Conservation (phyloP, 2,113 vertebrate genomes). For the Tachysurus vachellii region DNA sequence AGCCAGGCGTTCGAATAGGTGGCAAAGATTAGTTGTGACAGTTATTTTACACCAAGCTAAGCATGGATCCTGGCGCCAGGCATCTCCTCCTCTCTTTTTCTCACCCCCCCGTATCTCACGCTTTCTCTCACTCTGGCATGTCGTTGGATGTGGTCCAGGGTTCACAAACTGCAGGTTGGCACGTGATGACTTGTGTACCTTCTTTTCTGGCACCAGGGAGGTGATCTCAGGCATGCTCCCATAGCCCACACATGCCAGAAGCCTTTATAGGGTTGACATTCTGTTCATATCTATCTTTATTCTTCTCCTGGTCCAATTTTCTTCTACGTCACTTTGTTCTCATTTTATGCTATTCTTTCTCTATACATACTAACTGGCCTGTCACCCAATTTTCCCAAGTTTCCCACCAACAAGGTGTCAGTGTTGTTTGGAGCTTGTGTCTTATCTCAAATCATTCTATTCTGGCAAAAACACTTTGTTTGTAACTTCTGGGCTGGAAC, state of each 20-base stretch:
- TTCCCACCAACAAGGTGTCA: neutral
- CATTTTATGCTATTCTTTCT: neutral
- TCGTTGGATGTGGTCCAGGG: slow-evolving; percentile 43
- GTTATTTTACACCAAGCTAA: slow-evolving; percentile 30
- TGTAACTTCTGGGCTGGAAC: neutral
- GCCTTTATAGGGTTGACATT: neutral
- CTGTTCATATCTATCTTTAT: neutral
- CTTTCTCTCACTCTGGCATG: slow-evolving; percentile 18
- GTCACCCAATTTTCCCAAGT: neutral
- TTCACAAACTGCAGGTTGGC: slow-evolving; percentile 45
- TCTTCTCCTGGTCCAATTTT: neutral
- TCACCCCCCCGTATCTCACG: slow-evolving; percentile 23
- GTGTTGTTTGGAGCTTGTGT: neutral
- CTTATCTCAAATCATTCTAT: neutral
- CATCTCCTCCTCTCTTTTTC: slow-evolving; percentile 9
- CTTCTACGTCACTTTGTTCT: neutral
- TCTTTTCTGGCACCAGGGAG: slow-evolving; percentile 2
- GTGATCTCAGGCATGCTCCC: neutral
- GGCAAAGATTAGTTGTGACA: slow-evolving; percentile 47
- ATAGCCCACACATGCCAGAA: neutral
- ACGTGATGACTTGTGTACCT: slow-evolving; percentile 9
- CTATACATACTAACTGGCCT: neutral
- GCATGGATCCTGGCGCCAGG: slow-evolving; percentile 28
- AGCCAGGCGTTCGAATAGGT: slow-evolving; percentile 21
- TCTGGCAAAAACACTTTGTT: neutral